Evolutionary conservation across 30 jellyfish, hydroid and myxozoan genomes (phyloP), one percentile per base, ranked within the genome.

Genomic region (Aurelia aurita): DNA sequence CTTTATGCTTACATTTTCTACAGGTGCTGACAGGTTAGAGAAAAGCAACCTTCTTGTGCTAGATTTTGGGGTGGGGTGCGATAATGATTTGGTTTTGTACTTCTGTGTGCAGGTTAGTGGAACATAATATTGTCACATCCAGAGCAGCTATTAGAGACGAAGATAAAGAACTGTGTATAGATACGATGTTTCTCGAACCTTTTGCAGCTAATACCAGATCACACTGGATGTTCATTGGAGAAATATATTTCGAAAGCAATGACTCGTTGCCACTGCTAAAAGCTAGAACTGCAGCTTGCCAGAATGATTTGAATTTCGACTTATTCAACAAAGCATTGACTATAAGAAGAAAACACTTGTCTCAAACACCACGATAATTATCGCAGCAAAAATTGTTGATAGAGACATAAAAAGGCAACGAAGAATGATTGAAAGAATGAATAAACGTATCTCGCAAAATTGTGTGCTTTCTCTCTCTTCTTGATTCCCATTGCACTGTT

Each of bases 231-330:
- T 59, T 78, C 47, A 59, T 78, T 45, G 89, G 89, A 5, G 79
- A 61, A 25, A 75, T 75, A 13, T 5, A 11, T n/a, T 16, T 35
- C 26, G 69, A 34, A 25, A 34, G 32, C 16, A 20, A 16, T 78
- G 58, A 64, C 18, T 25, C 59, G 21, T 26, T 2, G 25, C n/a
- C 63, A 13, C 15, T 13, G 23, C 45, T 78, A 23, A 78, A 35
- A 78, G 89, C 89, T n/a, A 78, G 79, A 62, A 28, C 63, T 19
- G 79, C 80, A 28, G 89, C 77, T 39, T 58, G 79, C 79, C 60
- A 60, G 53, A 53, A 78, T 61, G 35, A 35, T 27, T 34, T 78
- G 59, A 69, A 78, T 18, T 47, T 58, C 21, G n/a, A 47, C 2
- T 34, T 28, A 3, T 78, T 78, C 46, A 78, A 58, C n/a, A 63